Base-by-base conservation (phyloP, 2,888 invertebrate species). In the Polyploca ridens region DNA sequence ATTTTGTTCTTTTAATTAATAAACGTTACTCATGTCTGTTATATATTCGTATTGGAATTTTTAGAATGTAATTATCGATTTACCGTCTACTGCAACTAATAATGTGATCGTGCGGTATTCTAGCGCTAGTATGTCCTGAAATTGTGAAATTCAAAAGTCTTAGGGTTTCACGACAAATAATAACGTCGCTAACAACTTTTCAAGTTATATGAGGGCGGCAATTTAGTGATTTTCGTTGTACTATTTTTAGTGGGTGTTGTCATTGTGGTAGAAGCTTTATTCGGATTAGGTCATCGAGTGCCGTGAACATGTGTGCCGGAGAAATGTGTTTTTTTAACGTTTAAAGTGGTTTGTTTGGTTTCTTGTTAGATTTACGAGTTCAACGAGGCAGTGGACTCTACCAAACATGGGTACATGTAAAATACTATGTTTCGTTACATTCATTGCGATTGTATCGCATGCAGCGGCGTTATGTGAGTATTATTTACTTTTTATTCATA, bases 181-280 rank as follows among this genome's bases (percentile, higher is more conserved):
- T 74, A 65, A 71, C 63, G 68, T 70, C 64, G 68, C 68, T 73
- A 80, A 72, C 73, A 74, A 77, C 70, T 72, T 84, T 86, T 87
- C 86, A 78, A 85, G 85, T 89, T 79, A 84, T 81, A 84, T 75
- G 73, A 81, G 75, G 74, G 71, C 74, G 68, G 64, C 79, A 84
- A 81, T 86, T 85, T 80, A 79, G 81, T 89, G 86, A 83, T 85
- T 85, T 87, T 81, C 75, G 92, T 95, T 90, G 83, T 94, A 84
- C 95, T 96, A 86, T 96, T 95, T 93, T 94, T 94, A 90, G 94
- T 95, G 87, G 95, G 93, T 94, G 94, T 94, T 94, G 94, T 94
- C 94, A 94, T 91, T 91, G 87, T 87, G 84, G 83, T 78, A 61
- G 67, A 84, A 88, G 90, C 89, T 89, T 79, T 86, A 89, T 84